Conservation (phyloP, 2,797 vertebrate species). For the Typhlichthys eigenmanni region DNA sequence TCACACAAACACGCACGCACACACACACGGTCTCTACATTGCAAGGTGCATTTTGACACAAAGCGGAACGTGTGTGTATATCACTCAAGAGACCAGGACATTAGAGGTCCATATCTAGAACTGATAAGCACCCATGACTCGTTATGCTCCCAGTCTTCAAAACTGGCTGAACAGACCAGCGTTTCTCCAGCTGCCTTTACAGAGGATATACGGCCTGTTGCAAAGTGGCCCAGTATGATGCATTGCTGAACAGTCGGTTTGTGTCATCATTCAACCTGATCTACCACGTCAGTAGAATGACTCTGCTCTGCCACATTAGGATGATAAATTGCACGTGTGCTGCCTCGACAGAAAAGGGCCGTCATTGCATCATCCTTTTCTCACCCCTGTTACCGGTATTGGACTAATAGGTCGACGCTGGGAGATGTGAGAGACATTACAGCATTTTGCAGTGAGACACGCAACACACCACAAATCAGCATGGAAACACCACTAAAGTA, state of each 20-base stretch:
- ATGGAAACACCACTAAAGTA: constrained; percentile 22
- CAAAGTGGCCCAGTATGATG: constrained; percentile 33
- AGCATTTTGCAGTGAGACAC: neutral
- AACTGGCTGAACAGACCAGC: neutral
- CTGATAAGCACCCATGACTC: constrained; percentile 43
- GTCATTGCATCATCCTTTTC: constrained; percentile 25
- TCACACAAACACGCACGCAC: neutral
- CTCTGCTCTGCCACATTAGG: constrained; percentile 32
- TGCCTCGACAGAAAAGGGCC: constrained; percentile 21
- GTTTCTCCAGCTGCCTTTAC: neutral
- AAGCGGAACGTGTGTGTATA: no score
- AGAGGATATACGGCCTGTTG: constrained; percentile 35
- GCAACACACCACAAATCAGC: neutral
- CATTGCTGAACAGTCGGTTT: constrained; percentile 39
- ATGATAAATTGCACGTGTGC: constrained; percentile 43
- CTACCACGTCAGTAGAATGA: constrained; percentile 41
- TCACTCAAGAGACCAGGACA: constrained; percentile 18
- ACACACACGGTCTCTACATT: neutral
- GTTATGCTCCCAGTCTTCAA: constrained; percentile 19
- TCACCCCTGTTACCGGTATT: constrained; percentile 7
- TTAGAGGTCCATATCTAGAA: constrained; percentile 40
- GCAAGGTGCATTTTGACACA: no score
- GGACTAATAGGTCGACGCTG: constrained; percentile 6
- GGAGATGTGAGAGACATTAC: neutral
- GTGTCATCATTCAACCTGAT: constrained; percentile 62